Conservation (phyloP, 2,888 invertebrate species). For the Phorcus lineatus region DNA sequence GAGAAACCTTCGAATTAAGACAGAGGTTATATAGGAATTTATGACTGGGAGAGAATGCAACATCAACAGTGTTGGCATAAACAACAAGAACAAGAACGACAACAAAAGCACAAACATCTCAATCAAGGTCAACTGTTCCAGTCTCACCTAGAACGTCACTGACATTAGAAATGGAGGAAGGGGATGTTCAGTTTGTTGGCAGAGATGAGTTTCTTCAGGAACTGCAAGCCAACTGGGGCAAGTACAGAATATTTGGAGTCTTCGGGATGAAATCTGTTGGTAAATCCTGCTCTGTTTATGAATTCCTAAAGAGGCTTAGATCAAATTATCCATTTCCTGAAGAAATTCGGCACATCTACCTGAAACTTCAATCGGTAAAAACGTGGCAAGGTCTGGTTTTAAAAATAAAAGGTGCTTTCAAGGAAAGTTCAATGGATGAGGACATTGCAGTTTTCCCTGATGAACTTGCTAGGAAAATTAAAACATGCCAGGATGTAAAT, state of each 20-base stretch:
- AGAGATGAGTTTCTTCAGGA: conserved; percentile 31
- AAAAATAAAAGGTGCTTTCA: conserved; percentile 5
- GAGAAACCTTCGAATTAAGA: too few relatives aligned
- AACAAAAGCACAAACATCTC: too few relatives aligned
- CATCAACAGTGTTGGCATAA: too few relatives aligned
- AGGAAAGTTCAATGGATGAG: background rate
- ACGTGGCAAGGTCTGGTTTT: background rate
- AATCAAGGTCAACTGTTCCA: too few relatives aligned
- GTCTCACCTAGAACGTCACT: too few relatives aligned
- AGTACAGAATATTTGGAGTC: conserved; percentile 42
- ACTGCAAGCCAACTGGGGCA: conserved; percentile 35
- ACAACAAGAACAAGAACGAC: too few relatives aligned
- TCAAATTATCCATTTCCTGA: background rate
- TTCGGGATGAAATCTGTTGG: conserved; percentile 51
- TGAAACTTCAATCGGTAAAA: background rate
- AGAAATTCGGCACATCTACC: conserved; percentile 26
- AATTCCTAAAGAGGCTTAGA: conserved; percentile 29
- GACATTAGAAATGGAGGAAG: background rate
- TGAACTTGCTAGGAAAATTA: background rate
- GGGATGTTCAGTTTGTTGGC: conserved; percentile 43
- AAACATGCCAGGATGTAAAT: background rate
- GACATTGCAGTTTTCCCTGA: too few relatives aligned
- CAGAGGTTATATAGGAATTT: too few relatives aligned
- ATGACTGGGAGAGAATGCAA: too few relatives aligned
- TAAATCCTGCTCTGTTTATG: conserved; percentile 44